These are phyloP conservation scores for Platygyra sinensis DNA, from an alignment of 64 coral and sea anemone species.

Conservation along the genomic window DNA sequence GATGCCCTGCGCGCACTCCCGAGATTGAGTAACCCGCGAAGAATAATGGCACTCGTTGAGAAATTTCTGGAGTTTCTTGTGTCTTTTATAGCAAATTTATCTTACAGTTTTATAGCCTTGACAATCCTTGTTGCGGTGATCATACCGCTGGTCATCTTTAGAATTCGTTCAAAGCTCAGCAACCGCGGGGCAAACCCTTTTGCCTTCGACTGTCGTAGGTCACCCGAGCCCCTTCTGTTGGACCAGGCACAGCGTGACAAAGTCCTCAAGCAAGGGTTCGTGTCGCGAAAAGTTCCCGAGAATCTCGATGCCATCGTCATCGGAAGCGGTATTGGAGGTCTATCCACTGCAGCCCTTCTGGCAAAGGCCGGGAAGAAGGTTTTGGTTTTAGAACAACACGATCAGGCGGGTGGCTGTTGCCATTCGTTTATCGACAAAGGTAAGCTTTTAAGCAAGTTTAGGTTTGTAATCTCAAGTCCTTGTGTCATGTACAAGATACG, in stretches of 20 bases:
- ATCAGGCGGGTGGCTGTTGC: conserved; percentile 94
- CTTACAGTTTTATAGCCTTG: background rate
- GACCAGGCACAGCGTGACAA: conserved; percentile 80
- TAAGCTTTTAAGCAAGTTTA: background rate
- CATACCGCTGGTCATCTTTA: background rate
- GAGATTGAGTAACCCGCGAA: no score
- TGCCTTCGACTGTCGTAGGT: conserved; percentile 48
- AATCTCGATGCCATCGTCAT: conserved; percentile 92
- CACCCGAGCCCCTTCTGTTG: conserved; percentile 48
- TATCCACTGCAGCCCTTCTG: conserved; percentile 74
- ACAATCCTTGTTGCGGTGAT: background rate
- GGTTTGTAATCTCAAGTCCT: background rate
- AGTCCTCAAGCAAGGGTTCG: conserved; percentile 92
- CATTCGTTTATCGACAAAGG: conserved; percentile 96
- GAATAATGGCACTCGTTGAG: no score
- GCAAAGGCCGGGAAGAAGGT: conserved; percentile 87
- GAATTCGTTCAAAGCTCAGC: background rate
- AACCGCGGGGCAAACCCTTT: conserved; percentile 79
- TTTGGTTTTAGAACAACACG: conserved; percentile 91
- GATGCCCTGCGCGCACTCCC: background rate
- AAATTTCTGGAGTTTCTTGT: background rate
- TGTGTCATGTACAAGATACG: no score
- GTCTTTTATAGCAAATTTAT: background rate
- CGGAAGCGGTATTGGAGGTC: conserved; percentile 88
- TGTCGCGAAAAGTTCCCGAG: conserved; percentile 85